Conservation (phyloP, 2,797 vertebrate genomes). For the Phoxinus dragarum region DNA sequence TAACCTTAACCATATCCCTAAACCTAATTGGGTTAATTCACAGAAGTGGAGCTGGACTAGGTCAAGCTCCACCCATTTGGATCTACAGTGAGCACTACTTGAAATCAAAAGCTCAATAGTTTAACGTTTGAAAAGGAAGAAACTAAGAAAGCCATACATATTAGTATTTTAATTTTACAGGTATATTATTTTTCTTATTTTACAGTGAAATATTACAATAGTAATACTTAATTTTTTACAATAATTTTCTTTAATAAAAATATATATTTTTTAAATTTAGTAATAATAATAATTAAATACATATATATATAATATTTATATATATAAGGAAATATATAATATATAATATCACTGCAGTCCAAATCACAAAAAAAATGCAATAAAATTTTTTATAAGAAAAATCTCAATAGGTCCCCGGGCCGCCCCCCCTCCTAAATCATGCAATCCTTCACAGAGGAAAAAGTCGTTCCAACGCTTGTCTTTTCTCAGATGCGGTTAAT, state of each 20-base stretch:
- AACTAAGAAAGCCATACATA: not conserved
- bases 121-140: not conserved
- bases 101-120: not conserved
- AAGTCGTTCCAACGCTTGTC: not conserved
- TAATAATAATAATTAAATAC: not conserved
- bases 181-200: not conserved
- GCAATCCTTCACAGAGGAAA: not conserved
- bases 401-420: no score
- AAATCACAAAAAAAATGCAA: no score
- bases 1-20: not conserved
- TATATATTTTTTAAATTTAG: not conserved
- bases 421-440: no score
- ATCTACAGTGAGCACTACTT: not conserved
- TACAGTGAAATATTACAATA: not conserved
- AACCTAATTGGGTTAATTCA: not conserved
- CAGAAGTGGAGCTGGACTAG: not conserved
- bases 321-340: no score
- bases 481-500: not conserved
- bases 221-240: not conserved
- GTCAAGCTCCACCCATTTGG: not conserved
- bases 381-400: no score
- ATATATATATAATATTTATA: no score
- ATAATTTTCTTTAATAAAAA: no score
- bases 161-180: not conserved
- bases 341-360: no score